Evolutionary conservation across 2,797 vertebrate species (phyloP), one percentile per base, ranked within the genome.

Genomic region (Ibycter americanus): DNA sequence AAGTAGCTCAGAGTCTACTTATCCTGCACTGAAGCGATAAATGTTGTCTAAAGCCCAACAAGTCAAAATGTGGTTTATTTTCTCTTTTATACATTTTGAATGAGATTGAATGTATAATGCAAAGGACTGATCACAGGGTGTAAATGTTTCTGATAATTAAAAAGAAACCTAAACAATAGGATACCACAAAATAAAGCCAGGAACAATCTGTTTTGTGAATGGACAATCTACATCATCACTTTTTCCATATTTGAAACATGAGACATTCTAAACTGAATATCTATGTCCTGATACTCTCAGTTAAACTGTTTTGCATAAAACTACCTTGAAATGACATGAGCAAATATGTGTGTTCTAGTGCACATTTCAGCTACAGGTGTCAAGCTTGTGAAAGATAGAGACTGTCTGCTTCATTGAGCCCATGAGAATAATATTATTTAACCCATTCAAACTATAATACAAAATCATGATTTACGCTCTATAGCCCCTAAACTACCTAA

Each of bases 101-200:
- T 79, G 26, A 86, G 27, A 54, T 15, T 0, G 0, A 54, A 56
- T 31, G 5, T 8, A 6, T 19, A 27, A 29, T 4, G 2, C 38
- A 89, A 58, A 87, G 46, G 34, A 51, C 29, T 44, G 25, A 79
- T 62, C 34, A 73, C 4, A 72, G 32, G 3, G 3, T 42, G 6
- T 36, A 87, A 90, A 73, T 4, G 5, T 3, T 80, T 80, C 26
- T 44, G 38, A 73, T 15, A 77, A 40, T 42, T 87, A 40, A 80
- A 68, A 83, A 82, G 38, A 72, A 79, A 32, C 12, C 26, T 46
- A n/a, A 44, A 31, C 3, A 46, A 66, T 11, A 59, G 12, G 14
- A 68, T 61, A 61, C 2, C 20, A 87, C 31, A 86, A 73, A 92
- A 29, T 51, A 84, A 89, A 92, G 3, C 25, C 38, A 27, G 23